Evolutionary conservation across 2,888 invertebrate species (phyloP).

Genomic region (Ormyrus rosae): DNA sequence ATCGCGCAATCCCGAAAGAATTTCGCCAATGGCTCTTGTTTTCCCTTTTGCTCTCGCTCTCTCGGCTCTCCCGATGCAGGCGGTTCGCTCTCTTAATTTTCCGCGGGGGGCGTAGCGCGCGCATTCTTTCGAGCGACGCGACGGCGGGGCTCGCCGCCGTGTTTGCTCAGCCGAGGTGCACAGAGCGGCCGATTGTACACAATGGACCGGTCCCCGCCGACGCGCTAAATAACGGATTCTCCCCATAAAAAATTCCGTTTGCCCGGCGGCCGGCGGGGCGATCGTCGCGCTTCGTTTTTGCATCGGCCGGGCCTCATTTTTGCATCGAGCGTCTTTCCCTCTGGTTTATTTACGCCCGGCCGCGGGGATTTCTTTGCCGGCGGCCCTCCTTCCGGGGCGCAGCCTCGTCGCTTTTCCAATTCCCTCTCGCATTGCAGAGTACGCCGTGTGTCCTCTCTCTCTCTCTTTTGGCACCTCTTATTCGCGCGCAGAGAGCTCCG

Average conservation of each 20-base stretch:
- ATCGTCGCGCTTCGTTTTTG: too few relatives aligned
- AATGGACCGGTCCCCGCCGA: conserved; percentile 42
- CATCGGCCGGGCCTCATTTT: not conserved
- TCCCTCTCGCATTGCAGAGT: not conserved
- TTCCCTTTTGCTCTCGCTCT: not conserved
- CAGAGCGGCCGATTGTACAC: conserved; percentile 12
- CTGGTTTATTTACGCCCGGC: not conserved
- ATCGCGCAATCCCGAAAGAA: not conserved
- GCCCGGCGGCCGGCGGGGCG: conserved; percentile 53
- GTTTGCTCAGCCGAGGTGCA: too few relatives aligned
- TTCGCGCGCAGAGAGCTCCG: conserved; percentile 3
- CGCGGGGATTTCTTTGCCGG: not conserved
- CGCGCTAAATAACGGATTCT: conserved; percentile 68
- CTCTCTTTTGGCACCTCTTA: conserved; percentile 13
- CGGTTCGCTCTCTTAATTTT: not conserved
- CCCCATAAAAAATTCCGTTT: conserved; percentile 71
- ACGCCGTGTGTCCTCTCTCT: not conserved
- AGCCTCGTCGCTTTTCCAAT: conserved; percentile 1
- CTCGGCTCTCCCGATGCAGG: too few relatives aligned
- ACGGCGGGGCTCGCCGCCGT: too few relatives aligned
- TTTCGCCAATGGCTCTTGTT: not conserved
- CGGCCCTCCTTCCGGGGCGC: not conserved
- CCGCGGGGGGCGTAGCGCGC: not conserved
- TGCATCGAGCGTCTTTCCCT: not conserved
- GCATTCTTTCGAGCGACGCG: not conserved